Conservation (phyloP, 2,113 vertebrate genomes). For the Macquaria australasica region DNA sequence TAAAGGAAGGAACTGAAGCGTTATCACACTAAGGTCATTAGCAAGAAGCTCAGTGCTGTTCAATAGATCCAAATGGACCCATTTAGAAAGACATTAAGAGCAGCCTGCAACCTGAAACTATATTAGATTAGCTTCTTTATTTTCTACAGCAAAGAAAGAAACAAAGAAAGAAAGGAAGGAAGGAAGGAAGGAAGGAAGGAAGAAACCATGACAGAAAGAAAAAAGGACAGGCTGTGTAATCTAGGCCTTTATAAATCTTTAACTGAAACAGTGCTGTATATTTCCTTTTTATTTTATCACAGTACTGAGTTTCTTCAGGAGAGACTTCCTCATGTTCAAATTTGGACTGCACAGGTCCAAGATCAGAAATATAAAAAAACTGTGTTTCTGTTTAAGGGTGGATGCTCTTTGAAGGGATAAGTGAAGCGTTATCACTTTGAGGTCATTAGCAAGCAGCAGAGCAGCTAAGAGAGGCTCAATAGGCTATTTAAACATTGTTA, state of each 20-base stretch:
- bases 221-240: neutral
- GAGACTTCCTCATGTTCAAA: neutral
- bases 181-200: neutral
- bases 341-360: neutral
- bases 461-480: slow-evolving; percentile 59
- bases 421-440: slow-evolving; percentile 49
- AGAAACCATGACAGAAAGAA: neutral
- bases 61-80: slow-evolving; percentile 64
- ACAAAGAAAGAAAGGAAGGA: slow-evolving; percentile 9
- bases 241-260: neutral
- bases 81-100: slow-evolving; percentile 71
- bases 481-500: slow-evolving; percentile 67
- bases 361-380: neutral
- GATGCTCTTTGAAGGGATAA: slow-evolving; percentile 41
- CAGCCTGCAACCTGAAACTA: slow-evolving; percentile 57
- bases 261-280: slow-evolving; percentile 3
- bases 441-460: slow-evolving; percentile 65
- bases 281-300: neutral
- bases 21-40: slow-evolving; percentile 68
- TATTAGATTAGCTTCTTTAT: slow-evolving; percentile 55
- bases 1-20: slow-evolving; percentile 61
- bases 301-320: neutral
- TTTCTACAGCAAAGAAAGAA: slow-evolving; percentile 34
- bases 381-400: slow-evolving; percentile 33
- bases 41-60: slow-evolving; percentile 63